Evolutionary conservation across 1,140 invertebrate genomes (phyloP).

Genomic region (Leptinotarsa defecta): DNA sequence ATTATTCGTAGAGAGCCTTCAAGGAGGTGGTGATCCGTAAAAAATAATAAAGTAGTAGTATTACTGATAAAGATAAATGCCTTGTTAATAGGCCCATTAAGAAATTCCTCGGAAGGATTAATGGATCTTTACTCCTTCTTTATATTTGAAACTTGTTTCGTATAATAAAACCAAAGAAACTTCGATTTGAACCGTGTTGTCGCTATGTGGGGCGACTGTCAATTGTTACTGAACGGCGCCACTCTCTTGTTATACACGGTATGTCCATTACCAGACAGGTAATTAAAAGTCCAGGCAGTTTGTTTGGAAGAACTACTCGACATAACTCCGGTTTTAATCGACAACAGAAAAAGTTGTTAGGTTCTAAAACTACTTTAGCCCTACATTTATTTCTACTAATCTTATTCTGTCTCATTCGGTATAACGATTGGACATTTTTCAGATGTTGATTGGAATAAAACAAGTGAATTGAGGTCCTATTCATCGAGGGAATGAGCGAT

Average conservation of each 20-base stretch:
- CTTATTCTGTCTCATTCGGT: conserved; percentile 30
- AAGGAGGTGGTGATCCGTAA: conserved; percentile 6
- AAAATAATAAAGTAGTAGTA: conserved; percentile 10
- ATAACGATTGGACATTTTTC: background rate
- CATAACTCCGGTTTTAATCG: conserved; percentile 55
- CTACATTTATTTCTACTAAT: conserved; percentile 38
- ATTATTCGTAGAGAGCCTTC: background rate
- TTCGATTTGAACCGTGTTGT: conserved; percentile 40
- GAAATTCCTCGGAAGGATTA: conserved; percentile 33
- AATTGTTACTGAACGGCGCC: conserved; percentile 52
- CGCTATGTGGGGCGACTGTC: conserved; percentile 53
- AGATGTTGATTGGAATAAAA: too few species aligned
- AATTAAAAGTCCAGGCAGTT: conserved; percentile 55
- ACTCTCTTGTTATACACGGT: conserved; percentile 53
- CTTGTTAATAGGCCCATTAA: conserved; percentile 34
- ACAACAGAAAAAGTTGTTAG: conserved; percentile 46
- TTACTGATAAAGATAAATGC: conserved; percentile 8
- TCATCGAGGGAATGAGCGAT: too few species aligned
- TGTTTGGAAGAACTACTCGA: conserved; percentile 51
- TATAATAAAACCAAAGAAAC: conserved; percentile 26
- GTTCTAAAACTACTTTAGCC: conserved; percentile 37
- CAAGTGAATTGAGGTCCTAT: too few species aligned
- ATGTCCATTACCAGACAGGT: conserved; percentile 56
- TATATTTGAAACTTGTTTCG: conserved; percentile 25
- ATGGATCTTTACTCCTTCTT: conserved; percentile 27